Percentiles rank a stretch among this genome's conserved stretches.
Evolutionary conservation across 2,797 vertebrate species (phyloP).

Genomic region (Protonibea diacanthus): DNA sequence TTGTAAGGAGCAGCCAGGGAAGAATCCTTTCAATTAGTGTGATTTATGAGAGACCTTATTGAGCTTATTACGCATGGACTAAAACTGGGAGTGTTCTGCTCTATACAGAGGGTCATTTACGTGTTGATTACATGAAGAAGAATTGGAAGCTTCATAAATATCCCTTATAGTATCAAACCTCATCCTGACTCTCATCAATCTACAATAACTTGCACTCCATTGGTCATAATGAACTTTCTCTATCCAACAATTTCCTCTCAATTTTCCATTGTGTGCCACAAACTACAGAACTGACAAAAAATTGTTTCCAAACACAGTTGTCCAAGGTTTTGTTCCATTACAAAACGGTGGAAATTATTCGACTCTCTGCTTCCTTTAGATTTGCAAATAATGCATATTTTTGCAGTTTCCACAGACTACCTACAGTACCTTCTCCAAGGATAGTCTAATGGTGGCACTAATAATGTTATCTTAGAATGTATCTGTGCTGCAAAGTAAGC

Average conservation of each 20-base stretch:
- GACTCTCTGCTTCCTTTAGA: slow-evolving; percentile 46
- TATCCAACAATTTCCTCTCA: slow-evolving; percentile 50
- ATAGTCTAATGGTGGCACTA: slow-evolving; percentile 68
- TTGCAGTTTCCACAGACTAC: slow-evolving; percentile 45
- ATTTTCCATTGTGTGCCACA: slow-evolving; percentile 40
- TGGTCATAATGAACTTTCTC: slow-evolving; percentile 77
- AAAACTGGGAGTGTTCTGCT: slow-evolving; percentile 68
- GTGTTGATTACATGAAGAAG: slow-evolving; percentile 88
- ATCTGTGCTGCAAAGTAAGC: slow-evolving; percentile 67
- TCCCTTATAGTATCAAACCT: slow-evolving; percentile 67
- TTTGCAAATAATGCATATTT: slow-evolving; percentile 70
- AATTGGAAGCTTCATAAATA: slow-evolving; percentile 69
- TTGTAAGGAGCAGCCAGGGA: slow-evolving; percentile 93
- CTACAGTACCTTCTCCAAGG: slow-evolving; percentile 53
- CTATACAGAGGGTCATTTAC: slow-evolving; percentile 72
- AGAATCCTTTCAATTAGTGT: slow-evolving; percentile 94
- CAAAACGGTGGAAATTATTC: slow-evolving; percentile 45
- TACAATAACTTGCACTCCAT: slow-evolving; percentile 75
- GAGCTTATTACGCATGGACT: slow-evolving; percentile 89
- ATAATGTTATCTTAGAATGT: slow-evolving; percentile 66
- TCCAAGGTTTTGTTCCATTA: slow-evolving; percentile 21
- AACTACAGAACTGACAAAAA: slow-evolving; percentile 55
- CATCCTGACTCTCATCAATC: slow-evolving; percentile 75
- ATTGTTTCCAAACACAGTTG: slow-evolving; percentile 27
- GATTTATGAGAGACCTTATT: slow-evolving; percentile 95